phyloP scores from a whole-genome alignment of 2,113 vertebrate species.

The Catharus fuscescens region DNA sequence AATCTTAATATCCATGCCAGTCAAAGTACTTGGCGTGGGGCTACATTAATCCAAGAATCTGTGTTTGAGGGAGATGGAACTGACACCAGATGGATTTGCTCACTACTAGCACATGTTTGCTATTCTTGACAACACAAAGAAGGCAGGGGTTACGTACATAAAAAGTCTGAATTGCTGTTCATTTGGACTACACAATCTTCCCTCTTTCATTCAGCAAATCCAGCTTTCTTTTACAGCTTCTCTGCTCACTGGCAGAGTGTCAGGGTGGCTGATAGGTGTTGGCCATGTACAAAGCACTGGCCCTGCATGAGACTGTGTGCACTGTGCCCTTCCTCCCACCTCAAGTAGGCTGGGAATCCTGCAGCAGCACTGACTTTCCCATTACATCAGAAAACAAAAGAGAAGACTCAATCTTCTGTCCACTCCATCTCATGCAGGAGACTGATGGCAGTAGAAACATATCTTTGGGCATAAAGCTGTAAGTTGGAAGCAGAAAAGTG shows the following conservation, averaged over 20 bases:
- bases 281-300: background rate
- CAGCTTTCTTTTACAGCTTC: background rate
- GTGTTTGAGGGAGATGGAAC: background rate
- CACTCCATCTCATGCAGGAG: rapidly evolving
- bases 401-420: background rate
- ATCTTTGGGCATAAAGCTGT: background rate
- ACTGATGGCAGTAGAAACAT: background rate
- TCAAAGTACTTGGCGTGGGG: background rate
- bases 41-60: background rate
- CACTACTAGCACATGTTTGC: slow-evolving; percentile 42
- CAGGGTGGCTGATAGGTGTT: background rate
- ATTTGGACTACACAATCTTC: background rate
- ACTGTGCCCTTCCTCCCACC: background rate
- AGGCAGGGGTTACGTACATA: background rate
- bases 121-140: slow-evolving; percentile 44
- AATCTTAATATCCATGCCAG: slow-evolving; percentile 24
- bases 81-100: slow-evolving; percentile 40
- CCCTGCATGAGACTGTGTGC: background rate
- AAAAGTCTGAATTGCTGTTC: slow-evolving; percentile 14
- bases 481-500: background rate
- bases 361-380: background rate
- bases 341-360: background rate
- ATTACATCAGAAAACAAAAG: background rate
- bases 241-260: background rate
- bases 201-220: background rate